phyloP scores from a whole-genome alignment of 2,113 vertebrate genomes.

The Bagarius yarrelli region DNA sequence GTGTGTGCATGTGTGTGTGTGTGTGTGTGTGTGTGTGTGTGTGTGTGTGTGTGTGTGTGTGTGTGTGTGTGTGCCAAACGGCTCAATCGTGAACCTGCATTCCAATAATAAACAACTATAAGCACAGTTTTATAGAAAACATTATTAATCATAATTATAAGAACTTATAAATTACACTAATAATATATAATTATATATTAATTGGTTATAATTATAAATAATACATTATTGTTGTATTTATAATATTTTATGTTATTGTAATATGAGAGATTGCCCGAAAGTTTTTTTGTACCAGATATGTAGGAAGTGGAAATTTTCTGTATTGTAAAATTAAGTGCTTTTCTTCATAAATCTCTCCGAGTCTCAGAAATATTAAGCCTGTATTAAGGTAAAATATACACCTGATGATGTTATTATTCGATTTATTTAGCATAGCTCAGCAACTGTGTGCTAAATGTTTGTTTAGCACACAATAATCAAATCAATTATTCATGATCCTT shows the following conservation, averaged over 20 bases:
- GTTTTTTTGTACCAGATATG: not conserved
- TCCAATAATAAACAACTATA: slow-evolving; percentile 1
- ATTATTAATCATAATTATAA: too few species aligned
- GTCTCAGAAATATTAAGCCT: not conserved
- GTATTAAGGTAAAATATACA: too few species aligned
- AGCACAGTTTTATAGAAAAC: not conserved
- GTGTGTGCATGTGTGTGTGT: slow-evolving; percentile 40
- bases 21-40: slow-evolving; percentile 21
- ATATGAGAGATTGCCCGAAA: not conserved
- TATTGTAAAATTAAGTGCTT: not conserved
- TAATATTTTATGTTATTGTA: not conserved
- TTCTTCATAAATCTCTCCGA: not conserved
- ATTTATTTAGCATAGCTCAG: not conserved
- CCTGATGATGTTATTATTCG: not conserved
- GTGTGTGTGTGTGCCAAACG: slow-evolving; percentile 27
- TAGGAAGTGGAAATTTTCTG: not conserved
- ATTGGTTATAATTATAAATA: not conserved
- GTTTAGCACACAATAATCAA: not conserved
- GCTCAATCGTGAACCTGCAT: slow-evolving; percentile 24
- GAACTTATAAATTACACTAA: too few species aligned
- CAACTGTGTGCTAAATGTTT: not conserved
- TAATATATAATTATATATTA: too few species aligned
- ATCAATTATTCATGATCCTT: slow-evolving; percentile 2
- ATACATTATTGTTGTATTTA: not conserved
- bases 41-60: slow-evolving; percentile 42